Evolutionary conservation across 2,113 vertebrate species (phyloP), one percentile per base, ranked within the genome.

Genomic region (Prietella phreatophila): DNA sequence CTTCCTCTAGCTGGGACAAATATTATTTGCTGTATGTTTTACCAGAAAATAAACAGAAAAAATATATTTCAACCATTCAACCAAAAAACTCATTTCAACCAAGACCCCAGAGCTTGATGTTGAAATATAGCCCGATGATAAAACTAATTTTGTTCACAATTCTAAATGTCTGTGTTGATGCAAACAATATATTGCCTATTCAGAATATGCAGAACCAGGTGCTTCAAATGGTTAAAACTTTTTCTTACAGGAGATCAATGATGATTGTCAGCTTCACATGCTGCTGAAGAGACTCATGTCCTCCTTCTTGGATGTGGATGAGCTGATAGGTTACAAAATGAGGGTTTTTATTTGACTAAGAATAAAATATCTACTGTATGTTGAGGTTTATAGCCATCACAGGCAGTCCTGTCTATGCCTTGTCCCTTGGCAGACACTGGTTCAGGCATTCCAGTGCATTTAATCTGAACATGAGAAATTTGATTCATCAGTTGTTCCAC

Each of bases 401-500:
- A 76, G 25, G 36, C 33, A 14, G 63, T 30, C 83, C 1, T 36
- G 83, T 36, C 50, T 47, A 22, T 30, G 33, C 20, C 67, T 56
- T 47, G 87, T 81, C 22, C 13, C 58, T 82, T 88, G 87, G 87
- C 87, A 60, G 83, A 50, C 47, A 6, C n/a, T 11, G 3, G 27
- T 73, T 42, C 60, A 56, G 76, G 71, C 73, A 61, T 89, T 81
- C 85, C 42, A 30, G 25, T 4, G 25, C 56, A 19, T 78, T 80
- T 55, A 82, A 71, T 25, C 78, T n/a, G 78, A 87, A 80, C 61
- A 80, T 25, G 85, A 84, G 81, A 76, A 27, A 27, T 58, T n/a
- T 53, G 88, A 89, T 86, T 89, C 79, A 86, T 86, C 82, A 60
- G 61, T 86, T 67, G 20, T 76, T 85, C 86, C 55, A 76, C 80